Evolutionary conservation across 2,888 invertebrate genomes (phyloP), one percentile per base, ranked within the genome.

Genomic region (Sesia apiformis): DNA sequence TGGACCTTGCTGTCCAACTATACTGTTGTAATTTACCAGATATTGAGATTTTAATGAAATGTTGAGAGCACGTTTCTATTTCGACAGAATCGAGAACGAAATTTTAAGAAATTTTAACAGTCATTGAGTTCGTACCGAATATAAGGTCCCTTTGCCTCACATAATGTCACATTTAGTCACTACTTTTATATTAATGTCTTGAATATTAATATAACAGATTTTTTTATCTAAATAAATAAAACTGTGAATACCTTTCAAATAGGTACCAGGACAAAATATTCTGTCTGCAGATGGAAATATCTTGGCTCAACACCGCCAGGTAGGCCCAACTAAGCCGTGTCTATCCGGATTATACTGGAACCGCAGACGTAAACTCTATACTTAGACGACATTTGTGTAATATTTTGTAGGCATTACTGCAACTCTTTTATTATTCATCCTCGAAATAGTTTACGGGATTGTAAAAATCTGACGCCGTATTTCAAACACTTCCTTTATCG

Each of bases 321-420:
- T 59, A 60, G 57, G 53, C 53, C 51, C 55, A 51, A 55, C 63
- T 66, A 64, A 70, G 68, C 64, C 60, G 56, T 53, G 55, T 58
- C 62, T 66, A 66, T 63, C 60, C 69, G 69, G 69, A 66, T 73
- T 74, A 73, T 49, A 23, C 49, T 39, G 55, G 49, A 57, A 66
- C 66, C 65, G 55, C 63, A 43, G 57, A 55, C 55, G 52, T 52
- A 40, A 42, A 51, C 53, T 54, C 4, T 46, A 8, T 23, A 46
- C 46, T 46, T 46, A 46, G 46, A 46, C 8, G n/a, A 46, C 8
- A 46, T n/a, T 4, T 46, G 46, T 46, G n/a, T 46, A n/a, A 46
- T 7, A 46, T 46, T 46, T 46, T 46, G 46, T n/a, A 8, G n/a
- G 46, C 7, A 38, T 8, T 8, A 46, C 46, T n/a, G 23, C 23